These are phyloP conservation scores for Ctenomys sociabilis DNA, from an alignment of 2,113 vertebrate species.

Conservation along the genomic window DNA sequence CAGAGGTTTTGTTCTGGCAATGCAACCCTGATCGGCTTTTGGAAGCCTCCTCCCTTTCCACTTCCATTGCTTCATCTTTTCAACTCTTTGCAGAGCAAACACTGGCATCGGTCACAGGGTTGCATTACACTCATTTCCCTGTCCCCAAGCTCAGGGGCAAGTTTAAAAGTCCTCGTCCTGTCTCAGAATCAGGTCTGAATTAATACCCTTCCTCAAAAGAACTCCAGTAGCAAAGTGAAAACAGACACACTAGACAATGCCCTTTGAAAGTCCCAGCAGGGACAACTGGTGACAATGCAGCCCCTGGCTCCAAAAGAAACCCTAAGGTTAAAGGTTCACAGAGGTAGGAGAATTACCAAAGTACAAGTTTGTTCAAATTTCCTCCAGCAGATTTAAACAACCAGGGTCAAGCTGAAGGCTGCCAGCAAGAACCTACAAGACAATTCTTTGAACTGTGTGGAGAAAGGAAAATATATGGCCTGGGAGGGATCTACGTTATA, in stretches of 20 bases:
- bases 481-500: slow-evolving; percentile 74
- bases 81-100: slow-evolving; percentile 75
- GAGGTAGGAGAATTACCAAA: slow-evolving; percentile 86
- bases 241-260: slow-evolving; percentile 85
- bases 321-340: slow-evolving; percentile 88
- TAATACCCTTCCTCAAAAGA: slow-evolving; percentile 88
- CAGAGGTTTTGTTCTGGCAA: background rate
- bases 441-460: slow-evolving; percentile 79
- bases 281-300: slow-evolving; percentile 84
- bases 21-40: accelerated
- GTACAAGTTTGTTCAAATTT: slow-evolving; percentile 85
- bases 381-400: slow-evolving; percentile 83
- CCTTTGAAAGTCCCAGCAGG: slow-evolving; percentile 86
- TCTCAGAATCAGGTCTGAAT: slow-evolving; percentile 88
- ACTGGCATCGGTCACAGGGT: slow-evolving; percentile 80
- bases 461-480: slow-evolving; percentile 54
- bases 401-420: slow-evolving; percentile 85
- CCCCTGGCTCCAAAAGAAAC: slow-evolving; percentile 83
- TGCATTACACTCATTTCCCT: slow-evolving; percentile 84
- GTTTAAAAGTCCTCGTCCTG: slow-evolving; percentile 86
- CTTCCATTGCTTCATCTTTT: background rate
- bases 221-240: slow-evolving; percentile 89
- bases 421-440: slow-evolving; percentile 76
- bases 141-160: slow-evolving; percentile 80
- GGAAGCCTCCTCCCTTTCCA: background rate